These are phyloP conservation scores for Pristis pectinata DNA, from an alignment of 2,797 vertebrate genomes.

Conservation along the genomic window DNA sequence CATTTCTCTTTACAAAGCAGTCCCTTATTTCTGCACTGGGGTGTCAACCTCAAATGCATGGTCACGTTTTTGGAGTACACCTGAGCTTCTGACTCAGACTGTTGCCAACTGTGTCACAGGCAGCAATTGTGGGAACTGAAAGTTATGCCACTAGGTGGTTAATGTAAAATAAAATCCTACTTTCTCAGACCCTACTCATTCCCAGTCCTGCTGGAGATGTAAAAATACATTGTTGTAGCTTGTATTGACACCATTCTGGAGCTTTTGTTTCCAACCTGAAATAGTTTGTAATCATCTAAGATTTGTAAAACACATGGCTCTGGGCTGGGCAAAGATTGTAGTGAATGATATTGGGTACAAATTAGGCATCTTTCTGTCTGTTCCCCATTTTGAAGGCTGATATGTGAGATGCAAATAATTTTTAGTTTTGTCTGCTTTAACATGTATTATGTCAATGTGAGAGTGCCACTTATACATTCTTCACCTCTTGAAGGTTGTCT, in stretches of 20 bases:
- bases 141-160: not conserved
- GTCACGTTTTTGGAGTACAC: not conserved
- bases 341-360: not conserved
- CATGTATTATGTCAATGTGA: not conserved
- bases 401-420: not conserved
- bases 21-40: not conserved
- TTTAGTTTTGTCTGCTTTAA: not conserved
- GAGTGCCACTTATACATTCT: not conserved
- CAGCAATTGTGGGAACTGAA: not conserved
- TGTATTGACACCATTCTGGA: not conserved
- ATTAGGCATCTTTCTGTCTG: not conserved
- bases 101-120: not conserved
- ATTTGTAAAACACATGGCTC: not conserved
- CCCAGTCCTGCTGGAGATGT: not conserved
- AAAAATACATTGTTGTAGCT: not conserved
- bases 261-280: not conserved
- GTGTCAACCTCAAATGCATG: not conserved
- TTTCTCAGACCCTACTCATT: not conserved
- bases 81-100: not conserved
- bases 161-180: not conserved
- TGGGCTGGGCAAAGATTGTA: not conserved
- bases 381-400: not conserved
- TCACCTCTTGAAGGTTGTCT: not conserved
- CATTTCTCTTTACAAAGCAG: not conserved
- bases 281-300: not conserved